phyloP scores from a whole-genome alignment of 2,888 invertebrate species.

The Incurvaria masculella region DNA sequence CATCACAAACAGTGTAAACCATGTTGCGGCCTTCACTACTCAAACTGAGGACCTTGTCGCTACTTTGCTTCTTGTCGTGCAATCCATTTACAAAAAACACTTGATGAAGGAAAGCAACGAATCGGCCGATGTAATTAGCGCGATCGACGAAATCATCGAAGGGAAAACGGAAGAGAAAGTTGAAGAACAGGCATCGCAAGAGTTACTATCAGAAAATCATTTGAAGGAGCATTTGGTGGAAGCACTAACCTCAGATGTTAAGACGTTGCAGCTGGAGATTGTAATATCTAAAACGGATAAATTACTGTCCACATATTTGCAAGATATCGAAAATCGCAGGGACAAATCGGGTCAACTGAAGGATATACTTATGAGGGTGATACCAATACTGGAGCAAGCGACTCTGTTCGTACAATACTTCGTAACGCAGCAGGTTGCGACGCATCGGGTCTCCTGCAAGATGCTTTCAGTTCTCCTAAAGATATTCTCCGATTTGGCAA shows the following conservation, averaged over 20 bases:
- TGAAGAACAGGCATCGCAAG: slow-evolving; percentile 42
- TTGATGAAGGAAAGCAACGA: slow-evolving; percentile 26
- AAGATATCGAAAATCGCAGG: slow-evolving; percentile 30
- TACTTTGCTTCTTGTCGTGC: slow-evolving; percentile 31
- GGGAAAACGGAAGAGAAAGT: slow-evolving; percentile 22
- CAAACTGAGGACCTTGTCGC: slow-evolving; percentile 40
- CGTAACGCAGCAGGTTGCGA: slow-evolving; percentile 71
- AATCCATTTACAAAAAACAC: slow-evolving; percentile 44
- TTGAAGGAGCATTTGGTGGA: slow-evolving; percentile 64
- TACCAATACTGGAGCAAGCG: slow-evolving; percentile 78
- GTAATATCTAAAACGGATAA: slow-evolving; percentile 37
- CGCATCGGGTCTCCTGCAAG: slow-evolving; percentile 78
- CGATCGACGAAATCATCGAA: slow-evolving; percentile 37
- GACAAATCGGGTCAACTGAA: slow-evolving; percentile 24
- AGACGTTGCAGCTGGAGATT: slow-evolving; percentile 52
- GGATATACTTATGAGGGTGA: slow-evolving; percentile 40
- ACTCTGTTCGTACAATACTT: slow-evolving; percentile 73
- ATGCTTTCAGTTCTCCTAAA: slow-evolving; percentile 78
- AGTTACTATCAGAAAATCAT: slow-evolving; percentile 59
- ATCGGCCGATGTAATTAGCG: slow-evolving; percentile 31
- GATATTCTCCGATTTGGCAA: slow-evolving; percentile 79
- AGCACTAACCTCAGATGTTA: slow-evolving; percentile 60
- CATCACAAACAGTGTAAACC: slow-evolving; percentile 8
- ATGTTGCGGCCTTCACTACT: slow-evolving; percentile 18
- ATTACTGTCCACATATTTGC: slow-evolving; percentile 39